phyloP scores from a whole-genome alignment of 2,888 invertebrate genomes.

The Epirrita christyi region DNA sequence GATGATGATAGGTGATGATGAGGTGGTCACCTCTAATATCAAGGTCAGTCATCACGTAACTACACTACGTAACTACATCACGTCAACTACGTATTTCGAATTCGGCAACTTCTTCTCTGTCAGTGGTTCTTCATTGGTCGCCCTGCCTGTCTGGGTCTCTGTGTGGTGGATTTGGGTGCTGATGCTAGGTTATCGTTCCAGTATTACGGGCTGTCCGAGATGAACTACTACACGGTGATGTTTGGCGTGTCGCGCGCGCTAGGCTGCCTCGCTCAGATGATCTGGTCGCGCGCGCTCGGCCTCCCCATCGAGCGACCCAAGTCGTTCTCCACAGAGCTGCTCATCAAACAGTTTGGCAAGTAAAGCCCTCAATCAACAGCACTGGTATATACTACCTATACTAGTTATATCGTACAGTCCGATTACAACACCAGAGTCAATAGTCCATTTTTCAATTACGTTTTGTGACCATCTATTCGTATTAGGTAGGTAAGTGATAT shows the following conservation, averaged over 20 bases:
- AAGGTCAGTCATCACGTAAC: no score
- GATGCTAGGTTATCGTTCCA: conserved; percentile 55
- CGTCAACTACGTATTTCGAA: no score
- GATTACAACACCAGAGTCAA: conserved; percentile 35
- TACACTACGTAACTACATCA: no score
- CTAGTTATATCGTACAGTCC: conserved; percentile 13
- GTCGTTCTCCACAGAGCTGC: conserved; percentile 90
- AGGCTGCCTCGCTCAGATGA: conserved; percentile 92
- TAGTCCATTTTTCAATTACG: conserved; percentile 21
- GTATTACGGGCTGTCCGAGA: conserved; percentile 96
- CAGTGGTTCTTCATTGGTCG: no score
- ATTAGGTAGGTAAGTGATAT: conserved; percentile 46
- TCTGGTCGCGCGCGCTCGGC: conserved; percentile 95
- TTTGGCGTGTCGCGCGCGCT: conserved; percentile 96
- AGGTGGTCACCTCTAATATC: no score
- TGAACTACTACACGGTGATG: conserved; percentile 97
- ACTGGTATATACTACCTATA: conserved; percentile 32
- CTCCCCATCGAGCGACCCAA: conserved; percentile 95
- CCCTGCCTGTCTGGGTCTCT: no score
- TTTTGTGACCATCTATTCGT: conserved; percentile 37
- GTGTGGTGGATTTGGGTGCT: background rate
- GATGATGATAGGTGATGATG: no score
- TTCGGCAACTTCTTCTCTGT: no score
- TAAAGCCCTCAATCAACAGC: conserved; percentile 45
- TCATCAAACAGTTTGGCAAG: conserved; percentile 76